phyloP scores from a whole-genome alignment of 1,140 invertebrate genomes.

The Maconellicoccus hirsutus region DNA sequence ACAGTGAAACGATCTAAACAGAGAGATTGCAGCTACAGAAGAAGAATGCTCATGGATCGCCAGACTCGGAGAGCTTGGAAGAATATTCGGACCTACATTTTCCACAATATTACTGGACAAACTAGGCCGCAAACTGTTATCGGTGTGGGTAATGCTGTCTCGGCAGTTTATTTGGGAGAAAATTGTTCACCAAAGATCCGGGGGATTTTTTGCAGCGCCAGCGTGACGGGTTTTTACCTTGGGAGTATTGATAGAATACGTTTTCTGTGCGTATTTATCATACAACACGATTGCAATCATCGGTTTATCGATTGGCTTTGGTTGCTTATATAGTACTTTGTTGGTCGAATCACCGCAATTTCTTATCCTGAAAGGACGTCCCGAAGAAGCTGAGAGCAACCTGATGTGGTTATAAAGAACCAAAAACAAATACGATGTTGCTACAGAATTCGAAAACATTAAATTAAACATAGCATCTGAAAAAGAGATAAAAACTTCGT shows the following conservation, averaged over 20 bases:
- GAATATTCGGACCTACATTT: too few species aligned
- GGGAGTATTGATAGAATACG: slow-evolving; percentile 64
- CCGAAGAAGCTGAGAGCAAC: slow-evolving; percentile 46
- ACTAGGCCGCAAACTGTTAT: too few species aligned
- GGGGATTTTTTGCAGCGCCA: slow-evolving; percentile 48
- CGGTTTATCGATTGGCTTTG: slow-evolving; percentile 42
- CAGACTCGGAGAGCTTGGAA: too few species aligned
- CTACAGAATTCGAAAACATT: slow-evolving; percentile 1
- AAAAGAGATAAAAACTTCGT: slow-evolving; percentile 31
- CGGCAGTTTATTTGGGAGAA: neutral
- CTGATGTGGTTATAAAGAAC: slow-evolving; percentile 50
- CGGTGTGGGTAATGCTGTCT: too few species aligned
- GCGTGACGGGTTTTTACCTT: slow-evolving; percentile 63
- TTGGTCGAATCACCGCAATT: slow-evolving; percentile 68
- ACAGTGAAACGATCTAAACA: neutral
- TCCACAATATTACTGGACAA: too few species aligned
- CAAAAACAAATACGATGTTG: neutral
- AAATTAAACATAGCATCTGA: slow-evolving; percentile 28
- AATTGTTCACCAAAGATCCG: slow-evolving; percentile 31
- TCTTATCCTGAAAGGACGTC: slow-evolving; percentile 45
- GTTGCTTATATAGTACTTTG: neutral
- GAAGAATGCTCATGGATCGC: too few species aligned
- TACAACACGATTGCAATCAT: slow-evolving; percentile 37
- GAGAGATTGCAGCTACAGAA: too few species aligned
- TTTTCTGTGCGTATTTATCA: slow-evolving; percentile 55